Base-by-base conservation (phyloP, 2,113 vertebrate genomes). In the Mystacornis crossleyi region DNA sequence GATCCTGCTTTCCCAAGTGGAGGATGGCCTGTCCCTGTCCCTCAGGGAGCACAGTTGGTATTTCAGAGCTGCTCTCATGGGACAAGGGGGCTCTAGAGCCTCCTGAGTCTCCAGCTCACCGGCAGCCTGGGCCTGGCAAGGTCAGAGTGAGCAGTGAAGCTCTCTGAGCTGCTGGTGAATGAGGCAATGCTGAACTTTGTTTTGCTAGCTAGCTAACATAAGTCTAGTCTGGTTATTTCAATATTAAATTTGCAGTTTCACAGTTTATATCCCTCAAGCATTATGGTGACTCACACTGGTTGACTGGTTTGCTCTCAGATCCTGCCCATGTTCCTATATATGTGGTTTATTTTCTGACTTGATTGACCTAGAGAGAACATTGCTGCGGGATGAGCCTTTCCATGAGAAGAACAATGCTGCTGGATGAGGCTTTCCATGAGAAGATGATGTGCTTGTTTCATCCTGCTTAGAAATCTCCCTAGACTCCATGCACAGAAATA, bases 171-270 rank as follows among this genome's bases (percentile, higher is more conserved):
- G 6, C 55, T 8, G 34, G 45, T 54, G 33, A 92, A 62, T 1
- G 12, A 53, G 58, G 54, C 38, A 57, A 2, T 73, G 72, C 36
- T 92, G 50, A 61, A 38, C 45, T 81, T 65, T 86, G 85, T 77
- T 94, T 93, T 80, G 26, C 47, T 90, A 80, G 38, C 71, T 48
- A 43, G 43, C 77, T 73, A 87, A 60, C 23, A 6, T 75, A 36
- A 77, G 50, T 65, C 58, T 86, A 21, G 62, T 70, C 64, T 93
- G 75, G 60, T 78, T 86, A 51, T 73, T 90, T 93, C 58, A 70
- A 29, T 89, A 93, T 83, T 93, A 77, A 80, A 72, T 82, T 82
- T 88, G 54, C 45, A 85, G 45, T 93, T 93, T 95, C 86, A 38
- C 64, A 25, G 86, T 83, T 95, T 90, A 14, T 66, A 67, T 55